phyloP scores from a whole-genome alignment of 2,888 invertebrate species.

The Orchesella flavescens region DNA sequence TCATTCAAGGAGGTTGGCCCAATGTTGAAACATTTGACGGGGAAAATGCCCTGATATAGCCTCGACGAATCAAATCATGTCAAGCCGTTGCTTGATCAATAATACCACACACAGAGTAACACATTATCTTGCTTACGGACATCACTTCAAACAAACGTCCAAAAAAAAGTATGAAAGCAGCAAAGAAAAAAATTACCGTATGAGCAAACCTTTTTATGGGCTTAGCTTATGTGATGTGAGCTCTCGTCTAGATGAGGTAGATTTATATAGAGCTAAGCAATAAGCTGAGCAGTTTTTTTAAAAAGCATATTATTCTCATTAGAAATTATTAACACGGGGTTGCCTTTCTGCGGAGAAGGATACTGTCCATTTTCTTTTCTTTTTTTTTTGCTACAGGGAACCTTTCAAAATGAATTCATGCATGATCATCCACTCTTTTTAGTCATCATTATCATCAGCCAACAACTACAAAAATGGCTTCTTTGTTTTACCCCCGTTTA shows the following conservation, averaged over 20 bases:
- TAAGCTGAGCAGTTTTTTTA: no score
- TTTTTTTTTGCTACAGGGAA: constrained; percentile 10
- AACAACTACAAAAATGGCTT: not conserved
- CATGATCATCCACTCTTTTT: constrained; percentile 6
- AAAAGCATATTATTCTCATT: not conserved
- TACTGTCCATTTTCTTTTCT: not conserved
- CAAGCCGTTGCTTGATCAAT: constrained; percentile 29
- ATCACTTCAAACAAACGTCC: constrained; percentile 15
- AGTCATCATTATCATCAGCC: constrained; percentile 30
- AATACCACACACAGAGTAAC: constrained; percentile 56
- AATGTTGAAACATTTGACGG: constrained; percentile 35
- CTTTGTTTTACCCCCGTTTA: not conserved
- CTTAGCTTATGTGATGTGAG: no score
- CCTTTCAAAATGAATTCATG: not conserved
- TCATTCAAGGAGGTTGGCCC: constrained; percentile 46
- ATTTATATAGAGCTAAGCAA: constrained; percentile 1
- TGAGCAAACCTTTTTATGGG: constrained; percentile 19
- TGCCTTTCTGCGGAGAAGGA: not conserved
- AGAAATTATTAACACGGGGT: not conserved
- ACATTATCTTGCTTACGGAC: constrained; percentile 34
- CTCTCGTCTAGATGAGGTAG: no score
- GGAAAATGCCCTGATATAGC: constrained; percentile 50
- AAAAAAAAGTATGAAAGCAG: constrained; percentile 18
- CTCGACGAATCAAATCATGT: constrained; percentile 51
- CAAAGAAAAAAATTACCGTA: constrained; percentile 4